Evolutionary conservation across 2,797 vertebrate species (phyloP).

Genomic region (Propithecus deckenii): DNA sequence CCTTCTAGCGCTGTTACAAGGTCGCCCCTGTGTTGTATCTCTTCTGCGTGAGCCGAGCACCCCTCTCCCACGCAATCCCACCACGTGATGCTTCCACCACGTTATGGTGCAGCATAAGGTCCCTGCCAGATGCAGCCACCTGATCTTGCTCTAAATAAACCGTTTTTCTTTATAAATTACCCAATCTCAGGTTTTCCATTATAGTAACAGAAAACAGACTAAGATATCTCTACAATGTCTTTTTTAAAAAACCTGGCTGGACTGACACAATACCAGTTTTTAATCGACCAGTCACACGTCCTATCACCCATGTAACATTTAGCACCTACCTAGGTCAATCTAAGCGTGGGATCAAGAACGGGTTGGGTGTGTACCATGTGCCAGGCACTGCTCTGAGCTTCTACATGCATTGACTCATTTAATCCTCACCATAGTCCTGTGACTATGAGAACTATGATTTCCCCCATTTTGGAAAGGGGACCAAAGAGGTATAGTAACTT

Average conservation of each 20-base stretch:
- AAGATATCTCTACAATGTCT: not conserved
- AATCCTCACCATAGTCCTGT: not conserved
- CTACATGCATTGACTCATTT: accelerated
- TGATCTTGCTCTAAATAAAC: not conserved
- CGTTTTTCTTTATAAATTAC: not conserved
- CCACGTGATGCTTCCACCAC: not conserved
- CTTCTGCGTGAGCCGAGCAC: not conserved
- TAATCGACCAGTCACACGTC: accelerated
- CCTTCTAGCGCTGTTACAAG: not conserved
- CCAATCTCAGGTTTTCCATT: not conserved
- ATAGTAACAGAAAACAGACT: not conserved
- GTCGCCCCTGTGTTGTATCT: not conserved
- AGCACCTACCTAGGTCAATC: not conserved
- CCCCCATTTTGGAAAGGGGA: not conserved
- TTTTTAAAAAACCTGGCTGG: not conserved
- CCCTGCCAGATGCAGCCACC: not conserved
- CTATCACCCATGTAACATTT: accelerated
- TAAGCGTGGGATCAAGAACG: accelerated
- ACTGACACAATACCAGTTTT: not conserved
- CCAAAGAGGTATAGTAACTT: not conserved
- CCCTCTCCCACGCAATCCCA: not conserved
- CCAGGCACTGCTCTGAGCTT: not conserved
- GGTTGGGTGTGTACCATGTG: accelerated
- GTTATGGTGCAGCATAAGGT: not conserved
- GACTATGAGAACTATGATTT: not conserved